Conservation (phyloP, 2,797 vertebrate genomes). For the Zonotrichia albicollis region DNA sequence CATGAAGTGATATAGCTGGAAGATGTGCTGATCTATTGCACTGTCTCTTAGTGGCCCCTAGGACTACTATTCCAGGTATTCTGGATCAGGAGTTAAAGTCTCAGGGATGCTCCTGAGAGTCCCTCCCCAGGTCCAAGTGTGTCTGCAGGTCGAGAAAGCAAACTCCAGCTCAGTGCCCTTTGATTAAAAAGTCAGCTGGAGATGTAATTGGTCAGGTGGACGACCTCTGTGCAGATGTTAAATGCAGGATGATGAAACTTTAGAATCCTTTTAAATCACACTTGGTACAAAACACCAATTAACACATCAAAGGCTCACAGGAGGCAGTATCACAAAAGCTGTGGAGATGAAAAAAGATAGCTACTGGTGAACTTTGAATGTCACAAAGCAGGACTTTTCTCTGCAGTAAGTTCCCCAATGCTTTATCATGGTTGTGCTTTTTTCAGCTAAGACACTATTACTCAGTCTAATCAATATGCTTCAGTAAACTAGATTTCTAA, state of each 20-base stretch:
- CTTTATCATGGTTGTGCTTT: not conserved
- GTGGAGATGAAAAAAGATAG: not conserved
- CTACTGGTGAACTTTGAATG: not conserved
- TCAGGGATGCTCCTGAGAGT: not conserved
- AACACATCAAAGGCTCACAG: not conserved
- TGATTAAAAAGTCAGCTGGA: not conserved
- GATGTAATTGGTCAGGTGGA: not conserved
- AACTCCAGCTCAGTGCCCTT: not conserved
- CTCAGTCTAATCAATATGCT: not conserved
- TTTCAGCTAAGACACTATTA: not conserved
- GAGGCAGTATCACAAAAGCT: not conserved
- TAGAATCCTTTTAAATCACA: not conserved
- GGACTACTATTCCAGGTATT: accelerated
- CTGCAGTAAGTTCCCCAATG: not conserved
- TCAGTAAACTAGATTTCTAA: not conserved
- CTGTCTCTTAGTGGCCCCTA: not conserved
- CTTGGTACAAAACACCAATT: not conserved
- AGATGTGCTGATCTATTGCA: not conserved
- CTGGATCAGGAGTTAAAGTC: not conserved
- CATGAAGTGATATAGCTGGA: not conserved
- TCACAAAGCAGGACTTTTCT: not conserved
- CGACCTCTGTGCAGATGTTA: not conserved
- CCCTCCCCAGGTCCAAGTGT: not conserved
- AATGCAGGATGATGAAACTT: not conserved
- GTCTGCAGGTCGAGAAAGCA: not conserved